Conservation (phyloP, 2,888 invertebrate genomes). For the Morinoia aosen region DNA sequence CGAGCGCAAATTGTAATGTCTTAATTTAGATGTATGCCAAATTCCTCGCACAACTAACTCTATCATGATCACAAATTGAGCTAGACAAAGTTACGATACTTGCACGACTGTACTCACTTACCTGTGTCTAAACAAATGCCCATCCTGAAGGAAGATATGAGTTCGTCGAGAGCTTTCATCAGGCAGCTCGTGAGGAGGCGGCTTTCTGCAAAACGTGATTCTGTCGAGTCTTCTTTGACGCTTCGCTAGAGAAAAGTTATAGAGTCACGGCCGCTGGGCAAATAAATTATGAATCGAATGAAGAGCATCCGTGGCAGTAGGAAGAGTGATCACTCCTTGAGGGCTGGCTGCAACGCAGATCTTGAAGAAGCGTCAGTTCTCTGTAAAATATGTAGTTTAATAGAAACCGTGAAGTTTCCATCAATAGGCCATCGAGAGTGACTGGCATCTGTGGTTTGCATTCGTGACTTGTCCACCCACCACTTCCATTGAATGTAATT, state of each 20-base stretch:
- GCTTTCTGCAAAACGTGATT: neutral
- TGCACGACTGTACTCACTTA: neutral
- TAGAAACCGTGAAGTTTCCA: neutral
- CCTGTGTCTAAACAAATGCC: slow-evolving; percentile 40
- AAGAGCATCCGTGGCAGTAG: neutral
- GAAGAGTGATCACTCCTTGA: neutral
- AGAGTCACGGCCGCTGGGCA: neutral
- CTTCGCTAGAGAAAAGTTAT: neutral
- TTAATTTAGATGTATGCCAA: neutral
- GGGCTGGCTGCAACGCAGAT: neutral
- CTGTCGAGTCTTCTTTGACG: neutral
- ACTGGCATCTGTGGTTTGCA: neutral
- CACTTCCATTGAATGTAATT: neutral
- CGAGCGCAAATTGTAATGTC: no score
- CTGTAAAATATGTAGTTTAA: no score
- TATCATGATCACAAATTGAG: neutral
- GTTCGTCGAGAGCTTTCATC: slow-evolving; percentile 51
- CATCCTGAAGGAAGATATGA: slow-evolving; percentile 49
- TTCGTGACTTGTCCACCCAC: neutral
- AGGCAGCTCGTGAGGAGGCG: slow-evolving; percentile 16
- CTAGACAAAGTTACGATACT: neutral
- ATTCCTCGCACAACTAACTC: neutral
- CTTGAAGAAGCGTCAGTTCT: neutral
- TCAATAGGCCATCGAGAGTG: neutral
- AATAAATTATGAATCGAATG: neutral